A percentile compares a stretch with the other conserved stretches of the same genome.
Evolutionary conservation across 2,797 vertebrate species (phyloP).

Genomic region (Lagorchestes hirsutus): DNA sequence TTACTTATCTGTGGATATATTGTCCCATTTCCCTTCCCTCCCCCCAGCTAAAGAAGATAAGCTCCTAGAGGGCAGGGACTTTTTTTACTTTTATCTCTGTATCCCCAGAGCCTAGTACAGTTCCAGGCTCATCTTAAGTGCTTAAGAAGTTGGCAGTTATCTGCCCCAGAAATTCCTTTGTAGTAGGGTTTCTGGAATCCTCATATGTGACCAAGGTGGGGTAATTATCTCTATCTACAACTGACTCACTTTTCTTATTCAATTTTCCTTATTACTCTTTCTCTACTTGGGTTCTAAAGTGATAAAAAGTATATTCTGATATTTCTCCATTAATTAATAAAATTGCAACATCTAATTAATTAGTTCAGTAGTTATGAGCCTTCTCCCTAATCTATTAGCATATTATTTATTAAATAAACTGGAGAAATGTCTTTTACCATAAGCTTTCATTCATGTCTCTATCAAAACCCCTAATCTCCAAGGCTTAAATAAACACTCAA

Average conservation of each 20-base stretch:
- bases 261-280: not conserved
- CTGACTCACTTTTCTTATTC: not conserved
- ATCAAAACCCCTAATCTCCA: not conserved
- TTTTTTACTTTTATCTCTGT: not conserved
- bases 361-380: not conserved
- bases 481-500: not conserved
- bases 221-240: not conserved
- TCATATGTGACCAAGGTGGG: not conserved
- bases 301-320: not conserved
- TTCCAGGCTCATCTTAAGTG: not conserved
- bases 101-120: not conserved
- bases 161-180: not conserved
- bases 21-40: not conserved
- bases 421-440: not conserved
- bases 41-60: not conserved
- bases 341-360: not conserved
- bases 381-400: not conserved
- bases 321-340: not conserved
- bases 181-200: not conserved
- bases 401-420: not conserved
- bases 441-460: not conserved
- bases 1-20: not conserved
- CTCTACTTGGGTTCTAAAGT: not conserved
- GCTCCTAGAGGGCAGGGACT: not conserved
- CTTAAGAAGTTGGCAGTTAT: not conserved